These are phyloP conservation scores for Arion vulgaris DNA, from an alignment of 1,140 invertebrate genomes.

Conservation along the genomic window DNA sequence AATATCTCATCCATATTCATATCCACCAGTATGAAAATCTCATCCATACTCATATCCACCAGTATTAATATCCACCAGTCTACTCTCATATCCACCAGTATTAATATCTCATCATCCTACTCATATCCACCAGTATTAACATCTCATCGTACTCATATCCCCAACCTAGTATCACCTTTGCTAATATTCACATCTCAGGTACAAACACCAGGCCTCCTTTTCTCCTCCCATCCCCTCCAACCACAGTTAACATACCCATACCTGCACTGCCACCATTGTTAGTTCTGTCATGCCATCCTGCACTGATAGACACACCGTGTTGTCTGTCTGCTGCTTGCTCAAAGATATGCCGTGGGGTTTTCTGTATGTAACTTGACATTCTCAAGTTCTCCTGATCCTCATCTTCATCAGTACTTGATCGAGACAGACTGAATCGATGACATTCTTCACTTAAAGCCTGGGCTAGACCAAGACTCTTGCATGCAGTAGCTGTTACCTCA, in stretches of 20 bases:
- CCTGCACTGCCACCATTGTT: slow-evolving; percentile 10
- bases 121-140: too few relatives aligned
- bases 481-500: slow-evolving; percentile 46
- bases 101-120: too few relatives aligned
- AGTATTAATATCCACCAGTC: too few relatives aligned
- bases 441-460: slow-evolving; percentile 52
- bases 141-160: too few relatives aligned
- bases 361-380: slow-evolving; percentile 5
- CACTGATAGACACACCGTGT: background rate
- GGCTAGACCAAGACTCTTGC: slow-evolving; percentile 48
- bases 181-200: too few relatives aligned
- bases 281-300: slow-evolving; percentile 9
- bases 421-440: slow-evolving; percentile 43
- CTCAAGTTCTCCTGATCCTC: slow-evolving; percentile 15
- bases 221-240: too few relatives aligned
- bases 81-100: too few relatives aligned
- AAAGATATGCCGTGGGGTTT: background rate
- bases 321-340: background rate
- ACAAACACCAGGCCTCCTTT: too few relatives aligned
- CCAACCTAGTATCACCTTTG: too few relatives aligned
- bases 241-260: background rate
- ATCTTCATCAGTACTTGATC: slow-evolving; percentile 48
- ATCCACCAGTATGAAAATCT: too few relatives aligned
- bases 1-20: too few relatives aligned
- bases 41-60: too few relatives aligned